A percentile compares a stretch with the other conserved stretches of the same genome.
Conservation (phyloP, 1,140 invertebrate genomes). For the Atta cephalotes region DNA sequence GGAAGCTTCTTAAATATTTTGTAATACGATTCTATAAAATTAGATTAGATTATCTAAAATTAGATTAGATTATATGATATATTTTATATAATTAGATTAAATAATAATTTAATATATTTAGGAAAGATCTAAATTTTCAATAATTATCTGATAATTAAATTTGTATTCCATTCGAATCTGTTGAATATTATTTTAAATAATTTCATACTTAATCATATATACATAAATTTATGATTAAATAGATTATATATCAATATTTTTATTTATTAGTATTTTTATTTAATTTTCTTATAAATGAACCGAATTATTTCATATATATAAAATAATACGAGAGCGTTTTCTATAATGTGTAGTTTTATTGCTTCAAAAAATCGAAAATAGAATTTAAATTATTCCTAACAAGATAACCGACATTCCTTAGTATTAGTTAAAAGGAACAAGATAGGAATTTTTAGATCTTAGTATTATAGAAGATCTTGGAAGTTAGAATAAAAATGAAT, state of each 20-base stretch:
- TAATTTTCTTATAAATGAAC: neutral
- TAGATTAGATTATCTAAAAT: neutral
- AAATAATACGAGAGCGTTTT: neutral
- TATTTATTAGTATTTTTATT: neutral
- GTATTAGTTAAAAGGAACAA: constrained; percentile 33
- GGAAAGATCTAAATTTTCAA: neutral
- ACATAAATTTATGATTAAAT: neutral
- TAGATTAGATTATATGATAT: neutral
- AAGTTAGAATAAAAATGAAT: constrained; percentile 26
- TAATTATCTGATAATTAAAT: constrained; percentile 13
- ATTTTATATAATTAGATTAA: neutral
- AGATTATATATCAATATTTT: neutral
- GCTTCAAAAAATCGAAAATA: neutral
- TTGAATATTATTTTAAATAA: constrained; percentile 29
- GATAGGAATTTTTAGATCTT: neutral
- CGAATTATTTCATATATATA: neutral
- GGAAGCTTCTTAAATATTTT: neutral
- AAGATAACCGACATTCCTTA: neutral
- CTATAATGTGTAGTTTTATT: neutral
- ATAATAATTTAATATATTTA: neutral
- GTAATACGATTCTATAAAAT: neutral
- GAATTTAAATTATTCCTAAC: constrained; percentile 32
- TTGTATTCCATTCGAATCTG: neutral
- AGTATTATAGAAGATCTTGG: neutral
- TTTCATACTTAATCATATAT: neutral